A percentile compares a stretch with the other conserved stretches of the same genome.
Conservation (phyloP, 2,113 vertebrate species). For the Aldabrachelys gigantea region DNA sequence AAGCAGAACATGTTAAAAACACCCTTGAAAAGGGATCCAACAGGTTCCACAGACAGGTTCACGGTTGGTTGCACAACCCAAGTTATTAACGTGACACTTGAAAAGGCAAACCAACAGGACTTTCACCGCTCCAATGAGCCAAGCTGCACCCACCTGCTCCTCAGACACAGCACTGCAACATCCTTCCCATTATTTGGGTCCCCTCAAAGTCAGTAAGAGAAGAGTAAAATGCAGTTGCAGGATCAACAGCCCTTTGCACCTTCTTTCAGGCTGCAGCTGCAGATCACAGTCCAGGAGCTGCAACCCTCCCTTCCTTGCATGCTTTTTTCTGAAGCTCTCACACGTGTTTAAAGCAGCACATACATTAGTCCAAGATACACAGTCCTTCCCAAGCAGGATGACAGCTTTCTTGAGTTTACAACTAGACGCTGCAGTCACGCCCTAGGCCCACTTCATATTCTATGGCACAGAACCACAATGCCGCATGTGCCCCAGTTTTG, state of each 20-base stretch:
- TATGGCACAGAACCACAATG: neutral
- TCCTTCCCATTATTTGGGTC: neutral
- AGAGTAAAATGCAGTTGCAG: neutral
- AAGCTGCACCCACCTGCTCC: neutral
- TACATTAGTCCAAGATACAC: neutral
- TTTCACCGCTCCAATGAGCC: rapidly evolving
- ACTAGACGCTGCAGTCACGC: neutral
- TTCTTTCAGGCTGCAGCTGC: neutral
- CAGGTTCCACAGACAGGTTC: neutral
- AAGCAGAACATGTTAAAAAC: neutral
- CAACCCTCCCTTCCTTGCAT: too few relatives aligned
- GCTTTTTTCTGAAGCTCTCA: neutral
- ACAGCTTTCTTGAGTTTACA: neutral
- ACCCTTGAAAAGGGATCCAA: neutral
- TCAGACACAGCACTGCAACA: too few relatives aligned
- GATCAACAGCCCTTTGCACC: neutral
- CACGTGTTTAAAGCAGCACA: neutral
- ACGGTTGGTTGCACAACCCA: neutral
- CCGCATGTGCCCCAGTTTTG: neutral
- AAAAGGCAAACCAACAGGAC: neutral
- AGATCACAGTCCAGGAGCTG: neutral
- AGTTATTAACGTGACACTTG: neutral
- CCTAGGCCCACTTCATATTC: neutral
- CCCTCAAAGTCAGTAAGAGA: neutral
- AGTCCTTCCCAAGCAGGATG: neutral